Base-by-base conservation (phyloP, 2,113 vertebrate genomes). In the Pampusana beccarii region DNA sequence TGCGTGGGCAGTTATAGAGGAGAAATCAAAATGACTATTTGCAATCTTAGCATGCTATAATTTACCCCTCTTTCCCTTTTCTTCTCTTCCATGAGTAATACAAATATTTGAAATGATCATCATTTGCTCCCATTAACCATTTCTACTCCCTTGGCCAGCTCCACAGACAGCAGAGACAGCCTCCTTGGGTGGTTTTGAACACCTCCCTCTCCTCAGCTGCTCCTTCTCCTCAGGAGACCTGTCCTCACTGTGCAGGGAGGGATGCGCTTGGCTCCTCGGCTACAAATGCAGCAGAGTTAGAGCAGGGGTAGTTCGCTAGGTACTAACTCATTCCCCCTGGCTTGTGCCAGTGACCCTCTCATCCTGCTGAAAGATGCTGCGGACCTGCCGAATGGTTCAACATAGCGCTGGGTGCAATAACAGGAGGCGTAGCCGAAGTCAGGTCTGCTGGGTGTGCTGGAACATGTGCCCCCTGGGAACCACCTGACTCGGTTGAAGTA, bases 371-470 rank as follows among this genome's bases (percentile, higher is more conserved):
- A 79, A 56, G 48, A 53, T 1, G 0, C 83, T 80, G 57, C 0
- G 0, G 65, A 46, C 36, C 38, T 0, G 1, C 13, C 2, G 12
- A 51, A 8, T 7, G 60, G 50, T 11, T 81, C 90, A 84, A 62
- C 19, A 6, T 2, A n/a, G 73, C 0, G 0, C n/a, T 66, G 78
- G 44, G 69, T 0, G 1, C 0, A 6, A 33, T 8, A 51, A 34
- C 48, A 14, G 5, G 48, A 92, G 88, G 13, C 0, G 3, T 72
- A 90, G 48, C 88, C 74, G 25, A 46, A 11, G 74, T 5, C 17
- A 11, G 85, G 44, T 88, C 85, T 90, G 33, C 66, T 94, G 79
- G 48, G n/a, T 53, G 54, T 53, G 58, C 80, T 84, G 86, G 89
- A 88, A 61, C 24, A 21, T 4, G 4, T 67, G 0, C 3, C 75